Base-by-base conservation (phyloP, 2,113 vertebrate genomes). In the Cromileptes altivelis region DNA sequence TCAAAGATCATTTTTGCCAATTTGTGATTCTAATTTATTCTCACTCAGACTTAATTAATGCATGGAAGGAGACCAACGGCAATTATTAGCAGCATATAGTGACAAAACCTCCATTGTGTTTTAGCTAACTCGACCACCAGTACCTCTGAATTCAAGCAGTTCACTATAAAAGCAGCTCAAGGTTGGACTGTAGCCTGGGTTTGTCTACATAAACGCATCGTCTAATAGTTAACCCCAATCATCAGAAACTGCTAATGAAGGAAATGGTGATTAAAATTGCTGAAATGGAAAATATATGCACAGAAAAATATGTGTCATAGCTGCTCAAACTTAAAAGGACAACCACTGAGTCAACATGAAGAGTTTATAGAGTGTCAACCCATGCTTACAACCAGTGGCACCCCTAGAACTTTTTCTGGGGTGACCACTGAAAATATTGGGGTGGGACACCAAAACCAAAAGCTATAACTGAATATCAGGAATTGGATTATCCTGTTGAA, bases 201-300 rank as follows among this genome's bases (percentile, higher is more conserved):
- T 57, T 0, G 18, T 27, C 56, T 63, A 62, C 52, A 76, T 75
- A 70, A 79, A 74, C 72, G 67, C 53, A 60, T 60, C 42, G 42
- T 49, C 10, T 84, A 78, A 85, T 85, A 78, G 84, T 85, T 74
- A 90, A 84, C 78, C 85, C 68, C 27, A 49, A 62, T 88, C 71
- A 78, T 63, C 50, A 17, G 27, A 73, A 45, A 72, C 21, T 74
- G 67, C 82, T 80, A 55, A 70, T 58, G 40, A 25, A 80, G 21
- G 52, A 85, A 50, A 18, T 55, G 63, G 33, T 85, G 63, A 91
- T 87, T 83, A 82, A 84, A 88, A 77, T 30, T 10, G 21, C 23
- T 91, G 62, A 70, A 49, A 81, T 68, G 25, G 57, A 87, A 82
- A 86, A 87, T 85, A 27, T 56, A 79, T 86, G 40, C 50, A 30